Evolutionary conservation across 2,113 vertebrate genomes (phyloP).

Genomic region (Xyliphius kryptos): DNA sequence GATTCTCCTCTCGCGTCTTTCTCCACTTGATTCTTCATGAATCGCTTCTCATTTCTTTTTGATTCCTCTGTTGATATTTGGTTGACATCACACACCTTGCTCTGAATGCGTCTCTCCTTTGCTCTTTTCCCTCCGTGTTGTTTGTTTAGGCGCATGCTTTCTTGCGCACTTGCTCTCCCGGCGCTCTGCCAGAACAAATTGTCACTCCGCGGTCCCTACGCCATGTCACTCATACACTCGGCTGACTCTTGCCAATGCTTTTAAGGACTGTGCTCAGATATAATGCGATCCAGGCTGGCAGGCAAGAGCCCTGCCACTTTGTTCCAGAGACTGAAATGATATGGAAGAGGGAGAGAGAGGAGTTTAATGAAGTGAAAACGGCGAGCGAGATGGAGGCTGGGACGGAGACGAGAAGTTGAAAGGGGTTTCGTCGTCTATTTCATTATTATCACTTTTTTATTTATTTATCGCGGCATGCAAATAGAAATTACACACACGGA

Average conservation of each 20-base stretch:
- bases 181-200: conserved; percentile 20
- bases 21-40: conserved; percentile 23
- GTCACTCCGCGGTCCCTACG: conserved; percentile 40
- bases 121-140: conserved; percentile 53
- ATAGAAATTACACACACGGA: conserved; percentile 14
- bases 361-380: conserved; percentile 25
- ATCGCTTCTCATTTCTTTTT: too few species aligned
- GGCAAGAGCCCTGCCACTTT: conserved; percentile 44
- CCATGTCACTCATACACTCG: conserved; percentile 41
- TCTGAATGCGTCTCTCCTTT: conserved; percentile 30
- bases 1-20: conserved; percentile 32
- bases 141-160: conserved; percentile 60
- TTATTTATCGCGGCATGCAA: background rate
- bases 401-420: background rate
- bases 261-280: conserved; percentile 57
- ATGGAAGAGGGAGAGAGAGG: conserved; percentile 22
- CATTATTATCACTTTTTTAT: background rate
- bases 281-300: conserved; percentile 50
- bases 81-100: too few species aligned
- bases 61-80: too few species aligned
- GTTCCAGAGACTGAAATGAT: conserved; percentile 18
- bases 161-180: conserved; percentile 50
- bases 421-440: background rate
- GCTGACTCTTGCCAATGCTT: conserved; percentile 48
- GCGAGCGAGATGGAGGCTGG: conserved; percentile 21